These are phyloP conservation scores for Lagocephalus sceleratus DNA, from an alignment of 2,797 vertebrate genomes.

Conservation along the genomic window DNA sequence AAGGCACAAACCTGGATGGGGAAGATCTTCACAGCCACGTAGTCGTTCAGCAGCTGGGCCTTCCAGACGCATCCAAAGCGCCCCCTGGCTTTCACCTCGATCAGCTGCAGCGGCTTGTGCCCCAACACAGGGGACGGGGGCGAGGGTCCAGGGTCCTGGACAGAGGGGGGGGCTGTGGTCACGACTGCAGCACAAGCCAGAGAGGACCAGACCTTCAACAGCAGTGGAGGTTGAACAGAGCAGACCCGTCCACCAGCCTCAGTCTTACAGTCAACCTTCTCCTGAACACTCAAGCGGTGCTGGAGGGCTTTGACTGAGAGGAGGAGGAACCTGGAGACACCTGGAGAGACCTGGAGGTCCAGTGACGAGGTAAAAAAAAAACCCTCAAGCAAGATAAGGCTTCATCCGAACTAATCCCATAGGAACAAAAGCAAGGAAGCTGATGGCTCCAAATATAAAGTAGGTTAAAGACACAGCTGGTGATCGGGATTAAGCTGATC, in stretches of 20 bases:
- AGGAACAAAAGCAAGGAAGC: constrained; percentile 45
- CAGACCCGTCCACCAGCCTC: not conserved
- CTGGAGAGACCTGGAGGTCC: not conserved
- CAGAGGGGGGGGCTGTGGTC: constrained; percentile 19
- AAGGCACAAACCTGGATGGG: constrained; percentile 86
- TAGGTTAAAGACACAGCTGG: constrained; percentile 71
- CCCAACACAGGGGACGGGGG: constrained; percentile 90
- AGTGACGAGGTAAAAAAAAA: not conserved
- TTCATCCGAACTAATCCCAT: constrained; percentile 36
- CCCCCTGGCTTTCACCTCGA: constrained; percentile 95
- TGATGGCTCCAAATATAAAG: constrained; percentile 57
- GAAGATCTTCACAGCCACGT: constrained; percentile 97
- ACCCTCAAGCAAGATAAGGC: constrained; percentile 20
- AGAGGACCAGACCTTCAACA: constrained; percentile 35
- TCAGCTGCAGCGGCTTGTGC: constrained; percentile 91
- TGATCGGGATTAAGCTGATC: constrained; percentile 68
- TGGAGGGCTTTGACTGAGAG: constrained; percentile 40
- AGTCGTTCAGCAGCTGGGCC: constrained; percentile 91
- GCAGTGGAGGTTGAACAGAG: constrained; percentile 32
- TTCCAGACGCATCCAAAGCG: constrained; percentile 98
- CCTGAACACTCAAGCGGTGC: not conserved
- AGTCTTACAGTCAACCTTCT: too few species aligned
- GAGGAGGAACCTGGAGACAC: constrained; percentile 8
- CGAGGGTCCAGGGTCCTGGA: constrained; percentile 88
- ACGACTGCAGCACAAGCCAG: constrained; percentile 25